Evolutionary conservation across 2,888 invertebrate genomes (phyloP), one percentile per base, ranked within the genome.

Genomic region (Diarsia dahlii): DNA sequence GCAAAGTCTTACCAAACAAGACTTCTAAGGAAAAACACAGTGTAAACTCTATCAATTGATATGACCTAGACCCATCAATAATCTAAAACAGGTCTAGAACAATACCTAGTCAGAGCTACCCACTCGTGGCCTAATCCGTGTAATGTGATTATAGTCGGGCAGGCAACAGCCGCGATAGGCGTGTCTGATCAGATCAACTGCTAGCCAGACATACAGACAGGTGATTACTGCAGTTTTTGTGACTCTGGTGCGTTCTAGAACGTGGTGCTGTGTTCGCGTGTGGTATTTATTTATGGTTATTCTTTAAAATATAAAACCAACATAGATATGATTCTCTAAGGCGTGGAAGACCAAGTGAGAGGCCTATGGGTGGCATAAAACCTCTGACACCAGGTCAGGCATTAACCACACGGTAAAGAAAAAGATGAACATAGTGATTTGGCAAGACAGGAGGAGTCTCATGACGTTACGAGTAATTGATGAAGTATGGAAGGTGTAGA

Each of bases 171-270:
- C 54, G 48, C 58, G 70, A 76, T 69, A 76, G 79, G 78, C 86
- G 89, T 81, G 73, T 67, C 89, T 52, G 73, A 87, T 85, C 45
- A 65, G 52, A 81, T 83, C 73, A 78, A 66, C 54, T 60, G 54
- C 48, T 62, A 73, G 58, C 28, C 71, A 58, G 62, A 48, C 80
- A 23, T 9, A 28, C 85, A 74, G 45, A 73, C 66, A 23, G 52
- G 18, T 63, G 28, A 83, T 79, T 84, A 78, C 20, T 13, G 0
- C 10, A 63, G 71, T 83, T 86, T 82, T 73, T 69, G 48, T 69
- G 71, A 52, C 76, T 9, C 18, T 69, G 48, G 3, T 15, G 45
- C 18, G 3, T 58, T 58, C n/a, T 77, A 70, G 34, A 70, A 52
- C 10, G 6, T 15, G 18, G 23, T 20, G 45, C 50, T 81, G n/a